phyloP scores from a whole-genome alignment of 2,113 vertebrate species.

The Ammodytes dubius region DNA sequence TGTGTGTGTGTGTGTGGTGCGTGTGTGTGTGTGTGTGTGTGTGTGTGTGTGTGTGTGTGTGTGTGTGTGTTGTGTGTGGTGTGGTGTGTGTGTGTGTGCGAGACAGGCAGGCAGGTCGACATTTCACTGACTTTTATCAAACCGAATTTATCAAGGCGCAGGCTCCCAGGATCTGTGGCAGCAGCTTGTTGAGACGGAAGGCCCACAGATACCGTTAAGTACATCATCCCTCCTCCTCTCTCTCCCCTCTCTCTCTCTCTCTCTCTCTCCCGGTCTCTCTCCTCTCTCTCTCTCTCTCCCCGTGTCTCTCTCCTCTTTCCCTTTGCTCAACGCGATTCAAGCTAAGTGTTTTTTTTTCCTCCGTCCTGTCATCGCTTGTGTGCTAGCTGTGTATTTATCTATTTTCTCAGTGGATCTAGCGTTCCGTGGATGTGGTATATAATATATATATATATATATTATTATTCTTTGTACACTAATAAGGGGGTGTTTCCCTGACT shows the following conservation, averaged over 20 bases:
- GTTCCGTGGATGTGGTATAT: background rate
- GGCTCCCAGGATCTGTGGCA: slow-evolving; percentile 80
- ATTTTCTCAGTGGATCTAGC: slow-evolving; percentile 48
- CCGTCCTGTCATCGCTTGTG: slow-evolving; percentile 65
- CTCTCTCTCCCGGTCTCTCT: no score
- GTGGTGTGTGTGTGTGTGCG: no score
- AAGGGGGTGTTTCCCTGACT: slow-evolving; percentile 6
- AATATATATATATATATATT: no score
- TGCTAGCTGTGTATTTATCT: slow-evolving; percentile 68
- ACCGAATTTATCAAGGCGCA: slow-evolving; percentile 81
- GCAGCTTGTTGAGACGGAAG: slow-evolving; percentile 83
- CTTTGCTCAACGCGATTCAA: slow-evolving; percentile 54
- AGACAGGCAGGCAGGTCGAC: slow-evolving; percentile 85
- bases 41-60: no score
- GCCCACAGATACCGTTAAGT: slow-evolving; percentile 85
- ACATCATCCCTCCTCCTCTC: slow-evolving; percentile 83
- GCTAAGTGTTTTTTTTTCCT: slow-evolving; percentile 43
- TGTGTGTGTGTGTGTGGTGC: no score
- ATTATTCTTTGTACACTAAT: slow-evolving; percentile 16
- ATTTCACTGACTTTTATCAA: slow-evolving; percentile 85
- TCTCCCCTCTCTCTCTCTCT: no score
- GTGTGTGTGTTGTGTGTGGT: no score
- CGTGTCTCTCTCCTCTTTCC: slow-evolving; percentile 57
- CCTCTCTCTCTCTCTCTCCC: no score
- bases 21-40: no score